These are phyloP conservation scores for Ernsta delagoae DNA, from an alignment of 2,888 invertebrate genomes.

Conservation along the genomic window DNA sequence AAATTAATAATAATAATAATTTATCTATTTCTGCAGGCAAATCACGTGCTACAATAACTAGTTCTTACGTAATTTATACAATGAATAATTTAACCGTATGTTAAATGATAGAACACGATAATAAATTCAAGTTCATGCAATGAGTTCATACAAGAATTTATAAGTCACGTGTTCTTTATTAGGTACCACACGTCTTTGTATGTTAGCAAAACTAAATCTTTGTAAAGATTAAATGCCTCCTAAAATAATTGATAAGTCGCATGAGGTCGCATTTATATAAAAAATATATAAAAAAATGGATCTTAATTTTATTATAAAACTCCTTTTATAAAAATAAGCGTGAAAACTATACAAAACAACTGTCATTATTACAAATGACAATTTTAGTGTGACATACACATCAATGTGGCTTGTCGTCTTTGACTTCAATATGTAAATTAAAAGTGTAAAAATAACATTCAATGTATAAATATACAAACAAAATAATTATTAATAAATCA, in stretches of 20 bases:
- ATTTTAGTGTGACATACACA: too few relatives aligned
- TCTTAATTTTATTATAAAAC: too few relatives aligned
- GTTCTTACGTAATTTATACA: slow-evolving; percentile 29
- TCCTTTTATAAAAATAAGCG: too few relatives aligned
- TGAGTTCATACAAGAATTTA: slow-evolving; percentile 6
- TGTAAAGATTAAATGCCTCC: neutral
- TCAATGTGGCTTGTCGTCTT: too few relatives aligned
- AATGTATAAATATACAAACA: too few relatives aligned
- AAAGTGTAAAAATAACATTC: neutral
- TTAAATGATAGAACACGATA: slow-evolving; percentile 4
- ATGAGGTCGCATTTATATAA: too few relatives aligned
- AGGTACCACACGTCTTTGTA: neutral
- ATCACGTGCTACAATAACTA: slow-evolving; percentile 12
- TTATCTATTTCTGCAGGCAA: neutral
- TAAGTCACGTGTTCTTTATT: slow-evolving; percentile 13
- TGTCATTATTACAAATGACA: too few relatives aligned
- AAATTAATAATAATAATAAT: too few relatives aligned
- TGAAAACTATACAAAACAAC: too few relatives aligned
- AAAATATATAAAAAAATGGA: too few relatives aligned
- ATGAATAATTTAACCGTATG: slow-evolving; percentile 25
- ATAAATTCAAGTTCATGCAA: slow-evolving; percentile 28
- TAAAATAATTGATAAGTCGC: neutral
- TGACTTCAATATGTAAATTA: too few relatives aligned
- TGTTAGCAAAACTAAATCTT: neutral
- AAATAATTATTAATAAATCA: neutral